Conservation (phyloP, 2,888 invertebrate genomes). For the Notodromas monacha region DNA sequence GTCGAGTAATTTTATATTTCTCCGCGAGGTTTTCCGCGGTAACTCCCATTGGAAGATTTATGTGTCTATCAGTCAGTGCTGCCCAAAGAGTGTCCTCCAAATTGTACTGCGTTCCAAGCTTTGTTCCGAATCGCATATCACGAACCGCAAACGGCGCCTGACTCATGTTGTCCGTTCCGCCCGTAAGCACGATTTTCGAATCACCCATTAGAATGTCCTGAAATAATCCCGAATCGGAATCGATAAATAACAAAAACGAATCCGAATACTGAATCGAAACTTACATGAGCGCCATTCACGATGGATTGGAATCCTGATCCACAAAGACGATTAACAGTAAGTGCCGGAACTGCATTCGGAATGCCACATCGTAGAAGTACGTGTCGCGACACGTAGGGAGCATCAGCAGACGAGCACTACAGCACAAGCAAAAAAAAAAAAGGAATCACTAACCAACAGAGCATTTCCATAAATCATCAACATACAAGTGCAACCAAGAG, state of each 20-base stretch:
- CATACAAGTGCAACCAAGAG: too few relatives aligned
- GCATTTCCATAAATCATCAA: too few relatives aligned
- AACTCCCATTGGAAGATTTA: slow-evolving; percentile 72
- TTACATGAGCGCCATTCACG: slow-evolving; percentile 37
- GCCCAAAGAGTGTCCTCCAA: slow-evolving; percentile 61
- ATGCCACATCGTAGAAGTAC: slow-evolving; percentile 51
- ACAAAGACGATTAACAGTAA: slow-evolving; percentile 68
- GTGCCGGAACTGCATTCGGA: slow-evolving; percentile 46
- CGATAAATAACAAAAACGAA: too few relatives aligned
- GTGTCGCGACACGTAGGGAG: slow-evolving; percentile 54
- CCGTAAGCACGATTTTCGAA: slow-evolving; percentile 52
- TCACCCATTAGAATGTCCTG: slow-evolving; percentile 57
- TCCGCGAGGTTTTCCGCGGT: slow-evolving; percentile 77
- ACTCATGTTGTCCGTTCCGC: slow-evolving; percentile 86
- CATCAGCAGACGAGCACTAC: slow-evolving; percentile 42
- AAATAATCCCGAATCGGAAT: slow-evolving; percentile 11
- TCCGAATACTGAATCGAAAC: too few relatives aligned
- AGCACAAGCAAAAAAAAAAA: too few relatives aligned
- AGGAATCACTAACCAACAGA: too few relatives aligned
- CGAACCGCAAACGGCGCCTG: slow-evolving; percentile 56
- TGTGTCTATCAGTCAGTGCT: slow-evolving; percentile 52
- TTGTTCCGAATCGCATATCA: slow-evolving; percentile 54
- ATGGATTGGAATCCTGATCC: slow-evolving; percentile 91
- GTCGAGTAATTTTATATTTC: slow-evolving; percentile 40
- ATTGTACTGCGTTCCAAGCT: slow-evolving; percentile 34